Conservation (phyloP, 2,888 invertebrate species). For the Lasioglossum morio region DNA sequence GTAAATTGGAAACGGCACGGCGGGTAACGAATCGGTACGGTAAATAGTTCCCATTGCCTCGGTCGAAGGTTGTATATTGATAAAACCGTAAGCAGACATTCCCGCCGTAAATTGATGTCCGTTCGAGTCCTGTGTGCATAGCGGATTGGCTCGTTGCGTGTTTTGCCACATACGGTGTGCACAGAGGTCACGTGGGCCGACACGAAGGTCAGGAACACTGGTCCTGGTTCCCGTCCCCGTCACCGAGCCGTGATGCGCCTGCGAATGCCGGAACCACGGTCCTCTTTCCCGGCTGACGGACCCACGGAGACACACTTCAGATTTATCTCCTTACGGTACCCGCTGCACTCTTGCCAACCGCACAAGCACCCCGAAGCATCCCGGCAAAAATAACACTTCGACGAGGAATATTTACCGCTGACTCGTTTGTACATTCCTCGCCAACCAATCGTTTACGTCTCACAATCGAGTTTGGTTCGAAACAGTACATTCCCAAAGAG, state of each 20-base stretch:
- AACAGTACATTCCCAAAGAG: background rate
- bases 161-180: constrained; percentile 58
- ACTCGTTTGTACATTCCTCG: background rate
- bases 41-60: constrained; percentile 45
- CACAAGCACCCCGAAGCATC: background rate
- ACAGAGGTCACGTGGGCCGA: constrained; percentile 57
- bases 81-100: constrained; percentile 66
- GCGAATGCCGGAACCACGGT: constrained; percentile 47
- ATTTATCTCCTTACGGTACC: constrained; percentile 17
- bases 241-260: constrained; percentile 35
- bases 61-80: constrained; percentile 59
- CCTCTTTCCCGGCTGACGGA: constrained; percentile 13
- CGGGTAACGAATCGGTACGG: constrained; percentile 50
- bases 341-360: background rate
- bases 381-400: background rate
- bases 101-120: constrained; percentile 65
- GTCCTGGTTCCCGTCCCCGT: constrained; percentile 53
- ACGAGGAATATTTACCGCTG: background rate
- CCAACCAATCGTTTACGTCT: background rate
- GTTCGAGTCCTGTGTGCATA: constrained; percentile 33
- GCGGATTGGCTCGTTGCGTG: constrained; percentile 65
- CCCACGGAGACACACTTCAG: background rate
- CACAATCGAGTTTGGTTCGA: background rate
- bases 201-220: constrained; percentile 64
- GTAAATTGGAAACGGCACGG: constrained; percentile 28